Conservation (phyloP, 2,113 vertebrate species). For the Psettodes erumei region DNA sequence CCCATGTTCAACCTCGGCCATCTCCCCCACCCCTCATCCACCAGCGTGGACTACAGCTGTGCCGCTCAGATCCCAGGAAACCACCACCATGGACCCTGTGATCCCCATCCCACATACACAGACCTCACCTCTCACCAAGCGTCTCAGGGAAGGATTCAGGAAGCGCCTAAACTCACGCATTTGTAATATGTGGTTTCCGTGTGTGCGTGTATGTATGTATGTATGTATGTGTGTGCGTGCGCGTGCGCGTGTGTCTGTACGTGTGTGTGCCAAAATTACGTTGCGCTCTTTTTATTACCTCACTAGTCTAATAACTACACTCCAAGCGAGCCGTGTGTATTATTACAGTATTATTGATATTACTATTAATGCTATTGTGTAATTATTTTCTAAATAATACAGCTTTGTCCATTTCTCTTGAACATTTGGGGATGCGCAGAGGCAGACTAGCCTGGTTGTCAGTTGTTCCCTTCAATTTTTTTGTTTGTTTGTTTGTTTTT, state of each 20-base stretch:
- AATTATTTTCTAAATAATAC: conserved; percentile 83
- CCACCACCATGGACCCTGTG: conserved; percentile 99
- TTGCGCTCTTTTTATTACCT: conserved; percentile 94
- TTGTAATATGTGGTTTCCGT: conserved; percentile 88
- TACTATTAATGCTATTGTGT: conserved; percentile 87
- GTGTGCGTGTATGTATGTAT: conserved; percentile 63
- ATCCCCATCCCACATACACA: conserved; percentile 99
- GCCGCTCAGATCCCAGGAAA: conserved; percentile 98
- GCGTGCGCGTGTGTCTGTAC: conserved; percentile 50
- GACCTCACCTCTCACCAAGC: conserved; percentile 98
- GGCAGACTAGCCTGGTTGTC: conserved; percentile 80
- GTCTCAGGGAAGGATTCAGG: conserved; percentile 99
- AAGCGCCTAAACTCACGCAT: conserved; percentile 99
- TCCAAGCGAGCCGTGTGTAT: conserved; percentile 88
- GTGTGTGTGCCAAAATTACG: conserved; percentile 80
- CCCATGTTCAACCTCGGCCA: conserved; percentile 99
- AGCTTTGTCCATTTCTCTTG: conserved; percentile 82
- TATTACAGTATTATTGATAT: conserved; percentile 88
- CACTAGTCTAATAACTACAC: conserved; percentile 88
- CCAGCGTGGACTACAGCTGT: conserved; percentile 99
- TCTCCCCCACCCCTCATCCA: conserved; percentile 97
- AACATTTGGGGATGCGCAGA: conserved; percentile 75
- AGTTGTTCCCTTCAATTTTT: conserved; percentile 79
- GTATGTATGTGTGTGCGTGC: conserved; percentile 66
- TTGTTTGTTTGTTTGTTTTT: conserved; percentile 83